phyloP scores from a whole-genome alignment of 2,888 invertebrate genomes.

The Oligia fasciuncula region DNA sequence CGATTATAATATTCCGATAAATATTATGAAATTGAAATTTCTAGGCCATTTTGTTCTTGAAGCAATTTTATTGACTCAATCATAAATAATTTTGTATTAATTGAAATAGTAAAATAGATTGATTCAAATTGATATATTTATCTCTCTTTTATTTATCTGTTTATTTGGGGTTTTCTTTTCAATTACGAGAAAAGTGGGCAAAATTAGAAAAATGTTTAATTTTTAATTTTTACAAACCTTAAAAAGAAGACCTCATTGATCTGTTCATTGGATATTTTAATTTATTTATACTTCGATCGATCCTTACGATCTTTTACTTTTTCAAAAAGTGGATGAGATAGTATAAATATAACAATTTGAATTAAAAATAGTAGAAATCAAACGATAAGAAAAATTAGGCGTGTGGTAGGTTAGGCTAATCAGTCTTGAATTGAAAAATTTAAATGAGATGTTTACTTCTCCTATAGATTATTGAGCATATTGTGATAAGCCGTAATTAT shows the following conservation, averaged over 20 bases:
- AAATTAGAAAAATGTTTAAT: neutral
- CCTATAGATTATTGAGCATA: constrained; percentile 78
- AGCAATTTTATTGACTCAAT: constrained; percentile 50
- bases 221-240: too few species aligned
- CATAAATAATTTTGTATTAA: constrained; percentile 9
- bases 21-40: constrained; percentile 62
- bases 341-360: constrained; percentile 26
- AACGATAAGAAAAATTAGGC: constrained; percentile 42
- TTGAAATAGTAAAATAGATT: neutral
- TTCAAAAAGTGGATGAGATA: neutral
- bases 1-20: constrained; percentile 61
- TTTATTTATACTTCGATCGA: neutral
- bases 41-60: constrained; percentile 66
- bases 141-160: neutral
- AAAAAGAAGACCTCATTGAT: neutral
- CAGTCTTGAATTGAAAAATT: constrained; percentile 87
- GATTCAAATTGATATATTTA: constrained; percentile 17
- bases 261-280: neutral
- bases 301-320: neutral
- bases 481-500: constrained; percentile 73
- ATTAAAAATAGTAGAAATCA: constrained; percentile 9
- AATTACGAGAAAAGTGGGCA: neutral
- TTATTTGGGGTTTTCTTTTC: neutral
- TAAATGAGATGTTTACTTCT: constrained; percentile 65
- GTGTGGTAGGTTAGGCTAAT: constrained; percentile 83